Conservation (phyloP, 2,797 vertebrate species). For the Coregonus sp. region DNA sequence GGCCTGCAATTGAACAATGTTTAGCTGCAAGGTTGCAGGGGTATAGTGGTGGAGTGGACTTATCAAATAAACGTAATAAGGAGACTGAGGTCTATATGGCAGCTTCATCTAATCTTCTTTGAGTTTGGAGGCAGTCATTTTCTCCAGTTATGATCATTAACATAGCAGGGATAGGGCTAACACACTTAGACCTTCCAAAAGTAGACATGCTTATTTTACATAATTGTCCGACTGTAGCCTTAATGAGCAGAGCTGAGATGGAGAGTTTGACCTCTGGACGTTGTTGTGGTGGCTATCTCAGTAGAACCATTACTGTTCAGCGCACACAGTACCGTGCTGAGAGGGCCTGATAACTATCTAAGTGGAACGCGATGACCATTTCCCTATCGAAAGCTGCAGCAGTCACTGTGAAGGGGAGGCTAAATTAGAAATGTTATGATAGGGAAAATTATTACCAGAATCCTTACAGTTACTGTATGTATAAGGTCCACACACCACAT, state of each 20-base stretch:
- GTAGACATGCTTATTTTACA: slow-evolving; percentile 69
- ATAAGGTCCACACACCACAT: not conserved
- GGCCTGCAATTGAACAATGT: slow-evolving; percentile 38
- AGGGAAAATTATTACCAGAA: not conserved
- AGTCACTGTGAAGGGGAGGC: slow-evolving; percentile 21
- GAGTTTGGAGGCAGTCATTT: slow-evolving; percentile 60
- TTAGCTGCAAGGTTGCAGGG: slow-evolving; percentile 46
- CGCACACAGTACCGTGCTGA: slow-evolving; percentile 30
- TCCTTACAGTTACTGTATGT: not conserved
- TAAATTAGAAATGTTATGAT: not conserved
- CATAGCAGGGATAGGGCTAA: slow-evolving; percentile 67
- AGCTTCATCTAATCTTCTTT: slow-evolving; percentile 69
- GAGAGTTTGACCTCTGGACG: slow-evolving; percentile 58
- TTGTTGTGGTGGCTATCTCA: slow-evolving; percentile 37
- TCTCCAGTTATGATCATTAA: slow-evolving; percentile 72
- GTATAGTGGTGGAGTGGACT: slow-evolving; percentile 29
- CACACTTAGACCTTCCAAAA: slow-evolving; percentile 64
- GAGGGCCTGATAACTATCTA: slow-evolving; percentile 39
- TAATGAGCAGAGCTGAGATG: slow-evolving; percentile 63
- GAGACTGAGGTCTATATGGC: slow-evolving; percentile 55
- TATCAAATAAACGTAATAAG: slow-evolving; percentile 66
- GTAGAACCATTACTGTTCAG: slow-evolving; percentile 13
- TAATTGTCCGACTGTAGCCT: slow-evolving; percentile 65
- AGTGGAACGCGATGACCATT: slow-evolving; percentile 24
- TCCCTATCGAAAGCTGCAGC: slow-evolving; percentile 14